Base-by-base conservation (phyloP, 2,888 invertebrate genomes). In the Vannuccia rotundouncinata region DNA sequence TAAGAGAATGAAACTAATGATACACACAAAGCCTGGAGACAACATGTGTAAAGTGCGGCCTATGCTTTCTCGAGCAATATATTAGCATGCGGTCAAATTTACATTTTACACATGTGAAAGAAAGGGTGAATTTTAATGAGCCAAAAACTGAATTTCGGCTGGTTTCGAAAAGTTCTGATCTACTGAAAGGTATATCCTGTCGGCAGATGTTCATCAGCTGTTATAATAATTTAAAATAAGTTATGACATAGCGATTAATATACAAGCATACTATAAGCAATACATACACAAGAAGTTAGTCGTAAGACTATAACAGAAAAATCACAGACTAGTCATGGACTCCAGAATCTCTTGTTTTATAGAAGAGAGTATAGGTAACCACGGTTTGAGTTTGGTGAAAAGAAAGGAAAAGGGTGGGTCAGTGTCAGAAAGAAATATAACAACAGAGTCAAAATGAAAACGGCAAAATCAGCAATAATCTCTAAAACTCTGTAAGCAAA, bases 251-350 rank as follows among this genome's bases (percentile, higher is more conserved):
- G 66, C 66, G 25, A 66, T 66, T 5, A 66, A 66, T 66, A 66
- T 66, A 66, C 66, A 66, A 66, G 66, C 66, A n/a, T 66, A 66
- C 66, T 66, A 66, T n/a, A 66, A 66, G 66, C 66, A 22, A 13
- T 66, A 66, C 66, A 66, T 66, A 66, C 66, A 66, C 66, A 66
- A 66, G 22, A 27, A 27, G 25, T 5, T 66, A 66, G 66, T 66
- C 66, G 66, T 66, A 66, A 5, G 66, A 66, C 66, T 66, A 66
- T 13, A 66, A 66, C 66, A 66, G 5, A 10, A 2, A 66, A 66
- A 66, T 66, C 66, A 66, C 66, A 66, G 66, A 66, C 22, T 66
- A 66, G 66, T n/a, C n/a, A n/a, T n/a, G 22, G 66, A 17, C 66
- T 66, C 66, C 10, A 45, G 45, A 45, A 45, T 45, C 45, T 45